Conservation (phyloP, 1,140 invertebrate species). For the Phthorimaea operculella region DNA sequence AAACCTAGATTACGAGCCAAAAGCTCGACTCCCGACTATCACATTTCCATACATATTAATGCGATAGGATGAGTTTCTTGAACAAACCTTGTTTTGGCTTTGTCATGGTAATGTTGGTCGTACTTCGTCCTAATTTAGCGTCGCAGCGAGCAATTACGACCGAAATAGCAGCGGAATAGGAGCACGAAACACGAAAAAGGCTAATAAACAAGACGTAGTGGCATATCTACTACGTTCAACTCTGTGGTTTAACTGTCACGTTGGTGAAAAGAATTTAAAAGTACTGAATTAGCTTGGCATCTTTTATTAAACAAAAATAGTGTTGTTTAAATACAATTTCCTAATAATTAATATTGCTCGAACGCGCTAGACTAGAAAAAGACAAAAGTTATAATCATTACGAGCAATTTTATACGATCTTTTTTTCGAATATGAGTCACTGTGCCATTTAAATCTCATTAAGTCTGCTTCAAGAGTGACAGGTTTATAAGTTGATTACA, state of each 20-base stretch:
- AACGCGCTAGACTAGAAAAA: too few species aligned
- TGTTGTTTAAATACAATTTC: too few species aligned
- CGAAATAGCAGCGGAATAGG: background rate
- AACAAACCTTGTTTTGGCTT: constrained; percentile 11
- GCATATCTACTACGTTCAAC: background rate
- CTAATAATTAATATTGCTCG: too few species aligned
- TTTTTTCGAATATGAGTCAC: too few species aligned
- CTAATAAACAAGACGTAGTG: background rate
- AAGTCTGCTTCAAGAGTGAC: too few species aligned
- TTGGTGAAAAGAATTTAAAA: too few species aligned
- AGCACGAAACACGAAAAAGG: background rate
- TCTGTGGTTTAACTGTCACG: background rate
- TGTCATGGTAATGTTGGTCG: constrained; percentile 13
- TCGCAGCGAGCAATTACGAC: background rate
- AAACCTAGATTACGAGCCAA: constrained; percentile 5
- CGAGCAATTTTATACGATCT: too few species aligned
- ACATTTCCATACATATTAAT: constrained; percentile 18
- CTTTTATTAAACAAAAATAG: too few species aligned
- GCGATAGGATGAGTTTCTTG: constrained; percentile 2
- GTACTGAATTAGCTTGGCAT: too few species aligned
- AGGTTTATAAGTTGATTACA: too few species aligned
- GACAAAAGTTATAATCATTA: too few species aligned
- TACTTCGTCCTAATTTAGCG: background rate
- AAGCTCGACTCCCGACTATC: constrained; percentile 1
- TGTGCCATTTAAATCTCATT: too few species aligned